Evolutionary conservation across 2,797 vertebrate genomes (phyloP).

Genomic region (Hylomyscus alleni): DNA sequence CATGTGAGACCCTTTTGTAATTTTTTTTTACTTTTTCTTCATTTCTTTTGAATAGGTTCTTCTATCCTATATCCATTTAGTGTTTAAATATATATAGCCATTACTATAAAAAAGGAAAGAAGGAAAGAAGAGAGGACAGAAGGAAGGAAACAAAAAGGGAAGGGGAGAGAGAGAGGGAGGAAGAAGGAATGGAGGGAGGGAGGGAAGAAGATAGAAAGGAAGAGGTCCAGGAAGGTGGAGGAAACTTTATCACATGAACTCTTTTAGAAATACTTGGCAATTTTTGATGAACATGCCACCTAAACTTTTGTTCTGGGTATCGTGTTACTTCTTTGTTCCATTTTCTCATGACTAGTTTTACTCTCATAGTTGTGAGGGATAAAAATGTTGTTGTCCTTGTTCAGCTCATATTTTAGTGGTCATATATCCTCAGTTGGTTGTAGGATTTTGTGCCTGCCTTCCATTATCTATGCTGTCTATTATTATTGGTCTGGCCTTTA

Average conservation of each 20-base stretch:
- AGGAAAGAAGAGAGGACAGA: not conserved
- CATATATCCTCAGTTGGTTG: not conserved
- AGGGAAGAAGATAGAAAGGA: no score
- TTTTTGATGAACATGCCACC: not conserved
- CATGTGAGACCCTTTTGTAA: not conserved
- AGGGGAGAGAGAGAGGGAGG: no score
- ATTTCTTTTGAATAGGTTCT: not conserved
- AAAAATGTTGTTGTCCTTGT: not conserved
- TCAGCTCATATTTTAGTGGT: not conserved
- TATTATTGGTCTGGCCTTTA: not conserved
- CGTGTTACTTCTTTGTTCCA: not conserved
- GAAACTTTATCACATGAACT: not conserved
- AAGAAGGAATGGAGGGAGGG: rapidly evolving
- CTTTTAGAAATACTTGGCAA: not conserved
- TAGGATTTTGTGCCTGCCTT: not conserved
- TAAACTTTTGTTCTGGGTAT: not conserved
- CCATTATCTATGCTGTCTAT: not conserved
- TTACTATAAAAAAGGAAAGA: not conserved
- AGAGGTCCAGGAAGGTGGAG: not conserved
- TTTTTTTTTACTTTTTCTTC: not conserved
- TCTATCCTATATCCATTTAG: not conserved
- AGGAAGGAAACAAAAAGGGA: not conserved
- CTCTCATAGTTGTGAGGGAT: not conserved
- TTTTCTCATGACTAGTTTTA: not conserved
- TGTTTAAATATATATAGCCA: not conserved